These are phyloP conservation scores for Anagrus nilaparvatae DNA, from an alignment of 1,140 invertebrate genomes.

Conservation along the genomic window DNA sequence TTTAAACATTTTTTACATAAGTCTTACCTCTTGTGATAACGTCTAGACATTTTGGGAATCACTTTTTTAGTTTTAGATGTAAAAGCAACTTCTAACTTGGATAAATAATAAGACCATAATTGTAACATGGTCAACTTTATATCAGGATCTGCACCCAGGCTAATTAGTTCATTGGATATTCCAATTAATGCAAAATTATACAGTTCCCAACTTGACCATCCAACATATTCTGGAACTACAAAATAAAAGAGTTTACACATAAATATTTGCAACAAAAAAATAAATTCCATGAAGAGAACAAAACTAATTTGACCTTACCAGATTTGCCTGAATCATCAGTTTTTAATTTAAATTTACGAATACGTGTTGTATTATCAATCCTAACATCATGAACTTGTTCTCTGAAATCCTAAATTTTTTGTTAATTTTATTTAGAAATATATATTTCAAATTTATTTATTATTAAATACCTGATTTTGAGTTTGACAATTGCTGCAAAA, in stretches of 20 bases:
- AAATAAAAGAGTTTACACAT: conserved; percentile 9
- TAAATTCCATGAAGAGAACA: not conserved
- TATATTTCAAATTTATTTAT: not conserved
- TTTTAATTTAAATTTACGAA: conserved; percentile 24
- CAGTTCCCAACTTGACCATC: conserved; percentile 54
- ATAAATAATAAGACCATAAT: conserved; percentile 54
- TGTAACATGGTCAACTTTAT: conserved; percentile 50
- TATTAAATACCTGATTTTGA: conserved; percentile 36
- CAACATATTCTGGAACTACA: conserved; percentile 22
- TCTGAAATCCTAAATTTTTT: conserved; percentile 30
- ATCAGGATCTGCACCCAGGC: conserved; percentile 44
- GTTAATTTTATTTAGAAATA: not conserved
- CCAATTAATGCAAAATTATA: conserved; percentile 55
- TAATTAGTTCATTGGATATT: conserved; percentile 49
- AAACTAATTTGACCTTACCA: conserved; percentile 12
- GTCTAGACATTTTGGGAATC: conserved; percentile 45
- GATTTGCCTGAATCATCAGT: conserved; percentile 7
- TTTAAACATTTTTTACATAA: conserved; percentile 1
- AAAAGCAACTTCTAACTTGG: conserved; percentile 50
- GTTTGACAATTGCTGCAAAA: conserved; percentile 46
- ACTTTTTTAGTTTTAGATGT: conserved; percentile 35
- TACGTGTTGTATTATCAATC: conserved; percentile 17
- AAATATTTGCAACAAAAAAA: conserved; percentile 4
- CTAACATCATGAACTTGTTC: conserved; percentile 34
- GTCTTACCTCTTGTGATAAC: conserved; percentile 39